Percentiles rank a stretch among this genome's conserved stretches.
phyloP scores from a whole-genome alignment of 1,140 invertebrate genomes.

The Apis florea region DNA sequence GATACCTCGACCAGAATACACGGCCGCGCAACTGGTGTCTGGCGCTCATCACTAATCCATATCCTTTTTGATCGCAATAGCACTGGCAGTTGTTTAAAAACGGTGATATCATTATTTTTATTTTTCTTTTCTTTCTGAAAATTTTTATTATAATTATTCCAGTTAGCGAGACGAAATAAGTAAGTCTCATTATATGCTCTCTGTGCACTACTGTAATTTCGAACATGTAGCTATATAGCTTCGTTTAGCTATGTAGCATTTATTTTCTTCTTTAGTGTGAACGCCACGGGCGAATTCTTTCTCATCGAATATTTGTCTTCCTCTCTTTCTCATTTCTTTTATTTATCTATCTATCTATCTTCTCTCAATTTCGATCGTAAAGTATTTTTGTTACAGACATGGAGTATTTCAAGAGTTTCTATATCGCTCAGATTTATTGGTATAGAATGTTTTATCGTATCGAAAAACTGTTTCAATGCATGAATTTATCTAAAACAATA shows the following conservation, averaged over 20 bases:
- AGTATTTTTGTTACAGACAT: background rate
- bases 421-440: background rate
- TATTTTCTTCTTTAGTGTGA: constrained; percentile 31
- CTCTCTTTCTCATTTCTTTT: background rate
- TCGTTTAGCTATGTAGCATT: constrained; percentile 31
- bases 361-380: background rate
- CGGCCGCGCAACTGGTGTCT: constrained; percentile 95
- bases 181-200: background rate
- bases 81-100: background rate
- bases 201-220: background rate
- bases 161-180: background rate
- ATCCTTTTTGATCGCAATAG: constrained; percentile 89
- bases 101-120: constrained; percentile 30
- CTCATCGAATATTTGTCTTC: background rate
- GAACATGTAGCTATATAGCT: background rate
- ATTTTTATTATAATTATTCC: background rate
- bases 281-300: background rate
- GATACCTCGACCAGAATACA: constrained; percentile 93
- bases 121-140: background rate
- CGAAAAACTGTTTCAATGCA: no score
- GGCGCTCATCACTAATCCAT: constrained; percentile 98
- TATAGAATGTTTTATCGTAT: no score
- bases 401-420: background rate
- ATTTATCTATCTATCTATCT: no score
- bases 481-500: no score